Base-by-base conservation (phyloP, 2,113 vertebrate species). In the Hippocampus comes region DNA sequence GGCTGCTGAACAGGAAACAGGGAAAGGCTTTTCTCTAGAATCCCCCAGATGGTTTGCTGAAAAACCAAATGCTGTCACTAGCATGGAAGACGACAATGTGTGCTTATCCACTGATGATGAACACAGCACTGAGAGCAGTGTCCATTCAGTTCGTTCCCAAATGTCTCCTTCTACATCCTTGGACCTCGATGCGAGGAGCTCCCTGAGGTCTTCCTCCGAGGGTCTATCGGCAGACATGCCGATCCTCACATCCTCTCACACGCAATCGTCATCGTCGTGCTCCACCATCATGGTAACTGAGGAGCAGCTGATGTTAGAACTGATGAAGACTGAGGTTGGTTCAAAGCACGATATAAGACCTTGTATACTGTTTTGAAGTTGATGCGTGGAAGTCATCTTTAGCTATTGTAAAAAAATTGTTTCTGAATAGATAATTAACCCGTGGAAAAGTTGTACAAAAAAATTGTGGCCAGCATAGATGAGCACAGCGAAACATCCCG, bases 291-390 rank as follows among this genome's bases (percentile, higher is more conserved):
- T 75, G 83, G 51, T 79, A 48, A 70, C 49, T 0, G 82, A 88
- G 27, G 79, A 90, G 17, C 63, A 80, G 71, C 84, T 87, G 68
- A 76, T 77, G 74, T 66, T 86, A 65, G 82, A 86, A 59, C 82
- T 70, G 4, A 59, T 74, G 1, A 80, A 80, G 42, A 61, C 75
- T 15, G 82, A 88, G 73, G 78, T 78, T 11, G n/a, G 74, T 63
- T 1, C 5, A 34, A 55, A 34, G 15, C 15, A 21, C 15, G 20
- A 3, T 5, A 42, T 21, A 27, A 21, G 7, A 38, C 20, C 23
- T 7, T 11, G 9, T 9, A 4, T 23, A 20, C 2, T 21, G 34
- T 53, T 53, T 5, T 20, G 18, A 53, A 53, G 8, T 21, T 53
- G 20, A 21, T 18, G 51, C 6, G 18, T 53, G 18, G 51, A 17